These are phyloP conservation scores for Halcyon badia DNA, from an alignment of 2,797 vertebrate species.

Conservation along the genomic window DNA sequence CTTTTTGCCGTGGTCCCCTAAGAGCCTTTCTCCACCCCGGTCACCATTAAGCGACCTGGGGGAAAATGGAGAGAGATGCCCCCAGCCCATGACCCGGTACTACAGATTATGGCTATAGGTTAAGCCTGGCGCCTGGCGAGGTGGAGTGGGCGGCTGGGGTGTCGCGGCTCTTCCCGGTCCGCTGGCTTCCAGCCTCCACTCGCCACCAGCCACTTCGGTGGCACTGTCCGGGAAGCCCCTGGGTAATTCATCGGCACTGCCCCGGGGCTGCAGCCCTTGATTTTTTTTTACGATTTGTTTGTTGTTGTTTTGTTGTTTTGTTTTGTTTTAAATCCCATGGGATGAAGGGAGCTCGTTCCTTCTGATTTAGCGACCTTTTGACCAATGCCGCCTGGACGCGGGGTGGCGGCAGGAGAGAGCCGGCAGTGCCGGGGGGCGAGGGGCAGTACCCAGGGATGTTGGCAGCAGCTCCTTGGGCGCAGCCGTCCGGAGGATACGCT, in stretches of 20 bases:
- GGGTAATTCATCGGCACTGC: neutral
- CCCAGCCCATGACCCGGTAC: neutral
- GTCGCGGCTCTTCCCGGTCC: neutral
- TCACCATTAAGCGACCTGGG: neutral
- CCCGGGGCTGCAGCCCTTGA: neutral
- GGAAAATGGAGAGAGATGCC: neutral
- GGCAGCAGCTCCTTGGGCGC: neutral
- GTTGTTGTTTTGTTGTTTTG: fast-evolving
- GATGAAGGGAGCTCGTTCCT: neutral
- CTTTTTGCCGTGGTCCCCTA: neutral
- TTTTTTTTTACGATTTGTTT: neutral
- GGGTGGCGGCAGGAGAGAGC: neutral
- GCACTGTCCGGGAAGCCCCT: neutral
- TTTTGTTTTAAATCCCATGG: neutral
- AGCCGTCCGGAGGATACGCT: neutral
- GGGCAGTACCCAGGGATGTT: neutral
- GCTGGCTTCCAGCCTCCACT: neutral
- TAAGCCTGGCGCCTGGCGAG: neutral
- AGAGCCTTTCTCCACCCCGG: neutral
- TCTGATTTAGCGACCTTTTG: neutral
- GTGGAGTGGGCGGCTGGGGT: neutral
- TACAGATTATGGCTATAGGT: neutral
- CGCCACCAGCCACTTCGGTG: neutral
- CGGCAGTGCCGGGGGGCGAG: neutral
- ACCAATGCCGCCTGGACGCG: neutral